Evolutionary conservation across 2,888 invertebrate species (phyloP), one percentile per base, ranked within the genome.

Genomic region (Pristionchus entomophagus): DNA sequence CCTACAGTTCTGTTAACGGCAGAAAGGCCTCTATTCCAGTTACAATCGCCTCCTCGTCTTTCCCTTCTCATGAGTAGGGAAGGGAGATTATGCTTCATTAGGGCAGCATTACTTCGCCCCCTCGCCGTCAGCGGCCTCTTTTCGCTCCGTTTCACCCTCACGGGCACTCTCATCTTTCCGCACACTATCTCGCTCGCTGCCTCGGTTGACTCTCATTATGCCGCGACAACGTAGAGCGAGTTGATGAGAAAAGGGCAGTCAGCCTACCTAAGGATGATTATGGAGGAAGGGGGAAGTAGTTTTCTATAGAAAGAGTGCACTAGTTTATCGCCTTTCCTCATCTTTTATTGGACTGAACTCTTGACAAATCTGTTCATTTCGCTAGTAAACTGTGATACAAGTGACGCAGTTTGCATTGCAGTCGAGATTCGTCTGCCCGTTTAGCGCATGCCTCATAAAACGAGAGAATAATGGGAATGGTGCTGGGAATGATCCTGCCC

Each of bases 81-180:
- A 26, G 4, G 65, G 22, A 73, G 73, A 73, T 73, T 73, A 73
- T 73, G 73, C 73, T 73, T 73, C 73, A 73, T 73, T 73, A 73
- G 73, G 73, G 82, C 26, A 35, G 51, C 78, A 83, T 83, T 83
- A 86, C 81, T 80, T 65, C 56, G 77, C n/a, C n/a, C 59, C 41
- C 29, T 84, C 83, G 49, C 45, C 49, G 49, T n/a, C n/a, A n/a
- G n/a, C n/a, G n/a, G n/a, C n/a, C n/a, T n/a, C 78, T 80, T 51
- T 51, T 80, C 78, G 35, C 78, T 51, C n/a, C 51, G 41, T 84
- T 65, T 80, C 65, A 62, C 83, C 77, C 41, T 78, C 26, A 45
- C 62, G 29, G 14, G 84, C 38, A 81, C 69, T 81, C 87, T 49
- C 65, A 41, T 45, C 65, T 32, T 85, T 62, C 78, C 14, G 2